A percentile compares a stretch with the other conserved stretches of the same genome.
phyloP scores from a whole-genome alignment of 64 coral and sea anemone genomes.

The Cladopsammia gracilis region DNA sequence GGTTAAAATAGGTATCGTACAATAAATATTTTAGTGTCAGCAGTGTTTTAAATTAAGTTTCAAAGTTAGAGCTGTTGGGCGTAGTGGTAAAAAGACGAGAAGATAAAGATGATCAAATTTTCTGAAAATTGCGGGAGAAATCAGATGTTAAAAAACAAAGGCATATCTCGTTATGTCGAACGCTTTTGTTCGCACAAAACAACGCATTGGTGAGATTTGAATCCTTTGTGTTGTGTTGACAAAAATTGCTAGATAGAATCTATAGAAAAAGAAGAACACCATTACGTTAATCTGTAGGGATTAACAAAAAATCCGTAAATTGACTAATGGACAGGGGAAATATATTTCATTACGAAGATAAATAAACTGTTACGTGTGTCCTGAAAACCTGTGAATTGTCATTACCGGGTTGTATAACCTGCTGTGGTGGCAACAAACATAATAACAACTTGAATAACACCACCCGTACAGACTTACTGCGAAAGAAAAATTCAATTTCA shows the following conservation, averaged over 20 bases:
- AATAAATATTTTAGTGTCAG: no score
- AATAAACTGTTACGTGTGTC: constrained; percentile 19
- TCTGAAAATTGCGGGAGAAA: not conserved
- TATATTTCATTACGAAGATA: constrained; percentile 22
- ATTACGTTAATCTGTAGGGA: constrained; percentile 17
- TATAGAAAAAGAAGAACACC: not conserved
- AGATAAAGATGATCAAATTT: not conserved
- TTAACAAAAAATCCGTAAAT: constrained; percentile 14
- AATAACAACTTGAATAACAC: not conserved
- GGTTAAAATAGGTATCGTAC: no score
- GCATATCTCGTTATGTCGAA: not conserved
- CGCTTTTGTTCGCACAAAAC: not conserved
- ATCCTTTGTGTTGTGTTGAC: constrained; percentile 29
- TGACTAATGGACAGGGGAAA: constrained; percentile 10
- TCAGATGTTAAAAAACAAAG: constrained; percentile 26
- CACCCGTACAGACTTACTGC: not conserved
- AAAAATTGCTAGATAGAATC: constrained; percentile 11
- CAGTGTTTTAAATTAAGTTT: not conserved
- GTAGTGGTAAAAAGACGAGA: not conserved
- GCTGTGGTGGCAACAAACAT: not conserved
- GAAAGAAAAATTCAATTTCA: no score
- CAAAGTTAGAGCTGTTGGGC: not conserved
- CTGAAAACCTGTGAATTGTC: not conserved
- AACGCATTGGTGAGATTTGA: not conserved
- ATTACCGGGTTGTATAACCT: not conserved